Evolutionary conservation across 2,797 vertebrate species (phyloP).

Genomic region (Sebastes umbrosus): DNA sequence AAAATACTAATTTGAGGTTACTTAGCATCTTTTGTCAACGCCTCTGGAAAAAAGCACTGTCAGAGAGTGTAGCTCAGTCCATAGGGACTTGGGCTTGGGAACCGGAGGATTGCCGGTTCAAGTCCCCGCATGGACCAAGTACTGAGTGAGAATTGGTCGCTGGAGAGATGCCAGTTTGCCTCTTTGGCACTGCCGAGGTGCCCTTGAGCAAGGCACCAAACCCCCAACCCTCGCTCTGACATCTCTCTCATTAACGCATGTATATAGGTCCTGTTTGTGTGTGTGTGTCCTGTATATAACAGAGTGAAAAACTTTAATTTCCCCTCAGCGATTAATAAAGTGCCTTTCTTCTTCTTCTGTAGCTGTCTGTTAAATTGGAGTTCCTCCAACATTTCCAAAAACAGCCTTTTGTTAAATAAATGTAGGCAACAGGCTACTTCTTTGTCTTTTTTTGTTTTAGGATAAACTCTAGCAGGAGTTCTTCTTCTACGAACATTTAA

Average conservation of each 20-base stretch:
- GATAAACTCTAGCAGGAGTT: background rate
- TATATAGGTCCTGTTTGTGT: too few relatives aligned
- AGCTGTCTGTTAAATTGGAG: fast-evolving
- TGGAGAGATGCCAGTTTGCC: too few relatives aligned
- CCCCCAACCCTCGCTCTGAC: too few relatives aligned
- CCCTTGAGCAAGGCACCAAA: too few relatives aligned
- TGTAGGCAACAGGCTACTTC: background rate
- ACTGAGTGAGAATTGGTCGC: fast-evolving
- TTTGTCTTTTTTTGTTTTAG: background rate
- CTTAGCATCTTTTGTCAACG: background rate
- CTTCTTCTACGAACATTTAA: background rate
- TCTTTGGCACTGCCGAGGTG: too few relatives aligned
- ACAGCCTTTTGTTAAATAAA: background rate
- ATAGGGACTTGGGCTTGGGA: too few relatives aligned
- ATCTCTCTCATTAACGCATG: too few relatives aligned
- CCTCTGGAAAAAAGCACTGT: background rate
- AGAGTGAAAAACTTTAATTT: fast-evolving
- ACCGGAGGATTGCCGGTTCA: fast-evolving
- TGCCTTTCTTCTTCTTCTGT: too few relatives aligned
- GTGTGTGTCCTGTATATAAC: too few relatives aligned
- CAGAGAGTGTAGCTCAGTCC: background rate
- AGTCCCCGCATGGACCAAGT: too few relatives aligned
- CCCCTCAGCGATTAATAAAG: too few relatives aligned
- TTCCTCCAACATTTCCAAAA: too few relatives aligned
- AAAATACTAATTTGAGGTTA: background rate